phyloP scores from a whole-genome alignment of 2,113 vertebrate species.

The Talpa occidentalis region DNA sequence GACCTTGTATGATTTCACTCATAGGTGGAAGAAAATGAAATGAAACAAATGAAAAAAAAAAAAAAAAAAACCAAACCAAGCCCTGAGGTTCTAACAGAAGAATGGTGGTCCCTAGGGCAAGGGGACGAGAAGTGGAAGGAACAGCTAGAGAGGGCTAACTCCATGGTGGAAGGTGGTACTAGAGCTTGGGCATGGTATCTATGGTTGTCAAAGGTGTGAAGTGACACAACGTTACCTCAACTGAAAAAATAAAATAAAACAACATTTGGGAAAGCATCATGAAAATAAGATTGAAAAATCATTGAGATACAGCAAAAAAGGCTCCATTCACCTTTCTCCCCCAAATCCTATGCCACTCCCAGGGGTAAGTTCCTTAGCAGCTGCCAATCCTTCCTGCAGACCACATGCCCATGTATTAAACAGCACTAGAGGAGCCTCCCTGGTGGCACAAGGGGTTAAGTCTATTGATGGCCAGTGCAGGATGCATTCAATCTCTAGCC shows the following conservation, averaged over 20 bases:
- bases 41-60: neutral
- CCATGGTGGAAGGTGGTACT: too few relatives aligned
- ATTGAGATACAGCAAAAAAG: neutral
- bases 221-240: too few relatives aligned
- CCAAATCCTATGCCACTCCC: neutral
- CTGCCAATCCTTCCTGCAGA: neutral
- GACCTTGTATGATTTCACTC: neutral
- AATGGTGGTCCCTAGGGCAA: neutral
- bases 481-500: too few relatives aligned
- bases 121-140: neutral
- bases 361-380: neutral
- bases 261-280: neutral
- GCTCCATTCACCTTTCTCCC: neutral
- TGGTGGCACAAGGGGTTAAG: too few relatives aligned
- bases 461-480: too few relatives aligned
- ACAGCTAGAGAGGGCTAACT: neutral
- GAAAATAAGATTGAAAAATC: neutral
- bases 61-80: neutral
- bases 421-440: too few relatives aligned
- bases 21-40: neutral
- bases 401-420: neutral
- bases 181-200: neutral
- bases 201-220: neutral
- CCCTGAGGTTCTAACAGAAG: too few relatives aligned
- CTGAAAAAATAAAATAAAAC: neutral